phyloP scores from a whole-genome alignment of 2,888 invertebrate genomes.

The Dysmachus trigonus region DNA sequence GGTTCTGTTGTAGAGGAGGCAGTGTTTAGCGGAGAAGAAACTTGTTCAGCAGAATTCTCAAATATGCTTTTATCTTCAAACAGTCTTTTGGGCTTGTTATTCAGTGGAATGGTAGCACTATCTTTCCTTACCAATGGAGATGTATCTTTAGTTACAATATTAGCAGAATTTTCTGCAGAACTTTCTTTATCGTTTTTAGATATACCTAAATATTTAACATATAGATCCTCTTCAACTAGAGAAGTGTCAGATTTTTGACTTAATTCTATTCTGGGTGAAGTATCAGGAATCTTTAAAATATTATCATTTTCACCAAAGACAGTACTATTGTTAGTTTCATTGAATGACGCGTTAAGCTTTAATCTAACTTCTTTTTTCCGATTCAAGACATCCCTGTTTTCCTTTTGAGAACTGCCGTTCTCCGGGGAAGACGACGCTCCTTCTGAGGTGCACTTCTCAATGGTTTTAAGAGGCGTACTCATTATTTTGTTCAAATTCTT shows the following conservation, averaged over 20 bases:
- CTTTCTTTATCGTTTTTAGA: neutral
- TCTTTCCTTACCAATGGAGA: neutral
- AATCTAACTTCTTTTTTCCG: neutral
- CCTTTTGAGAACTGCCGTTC: neutral
- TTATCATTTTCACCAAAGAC: neutral
- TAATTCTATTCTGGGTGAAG: neutral
- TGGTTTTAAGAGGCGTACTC: neutral
- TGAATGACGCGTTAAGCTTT: neutral
- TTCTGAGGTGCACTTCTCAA: neutral
- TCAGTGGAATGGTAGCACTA: neutral
- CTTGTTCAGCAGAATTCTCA: neutral
- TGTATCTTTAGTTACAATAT: neutral
- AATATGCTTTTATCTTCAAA: neutral
- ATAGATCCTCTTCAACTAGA: neutral
- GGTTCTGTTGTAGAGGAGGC: neutral
- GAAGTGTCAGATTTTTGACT: neutral
- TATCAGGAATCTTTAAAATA: neutral
- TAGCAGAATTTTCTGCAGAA: neutral
- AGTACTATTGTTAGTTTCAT: neutral
- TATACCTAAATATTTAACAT: neutral
- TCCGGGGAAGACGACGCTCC: neutral
- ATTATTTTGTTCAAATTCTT: slow-evolving; percentile 55
- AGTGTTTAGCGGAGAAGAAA: neutral
- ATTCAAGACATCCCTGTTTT: neutral
- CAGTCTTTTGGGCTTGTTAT: neutral